Percentiles rank a stretch among this genome's conserved stretches.
These are phyloP conservation scores for Pachliopta kotzebuea DNA, from an alignment of 2,888 invertebrate genomes.

Conservation along the genomic window DNA sequence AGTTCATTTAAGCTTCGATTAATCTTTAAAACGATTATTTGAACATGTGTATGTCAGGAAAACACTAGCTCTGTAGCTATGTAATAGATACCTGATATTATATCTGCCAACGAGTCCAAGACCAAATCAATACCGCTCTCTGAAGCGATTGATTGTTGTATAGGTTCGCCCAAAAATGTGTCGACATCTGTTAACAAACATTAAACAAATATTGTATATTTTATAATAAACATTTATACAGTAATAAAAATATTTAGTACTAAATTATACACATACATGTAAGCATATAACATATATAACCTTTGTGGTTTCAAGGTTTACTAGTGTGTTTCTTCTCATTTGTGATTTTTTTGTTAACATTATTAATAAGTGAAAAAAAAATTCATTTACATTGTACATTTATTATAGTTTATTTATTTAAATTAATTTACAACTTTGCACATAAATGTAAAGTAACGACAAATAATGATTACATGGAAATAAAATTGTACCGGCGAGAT, in stretches of 20 bases:
- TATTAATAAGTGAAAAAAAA: no score
- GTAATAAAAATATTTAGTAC: no score
- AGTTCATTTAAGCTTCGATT: not conserved
- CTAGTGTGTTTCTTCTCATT: no score
- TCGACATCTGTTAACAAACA: constrained; percentile 82
- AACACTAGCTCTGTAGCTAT: not conserved
- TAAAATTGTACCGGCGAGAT: no score
- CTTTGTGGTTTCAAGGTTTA: no score
- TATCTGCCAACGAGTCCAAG: constrained; percentile 84
- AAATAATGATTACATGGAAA: no score
- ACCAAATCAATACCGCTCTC: constrained; percentile 89
- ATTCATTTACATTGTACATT: no score
- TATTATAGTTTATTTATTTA: no score
- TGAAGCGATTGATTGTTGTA: constrained; percentile 85
- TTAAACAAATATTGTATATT: not conserved
- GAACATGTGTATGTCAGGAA: not conserved
- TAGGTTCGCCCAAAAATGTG: constrained; percentile 87
- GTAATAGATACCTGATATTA: constrained; percentile 82
- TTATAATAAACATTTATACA: not conserved
- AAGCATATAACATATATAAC: not conserved
- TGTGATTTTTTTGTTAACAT: no score
- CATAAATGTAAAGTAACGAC: no score
- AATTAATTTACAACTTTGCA: no score
- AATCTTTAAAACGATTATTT: not conserved
- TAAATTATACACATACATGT: no score